Percentiles rank a stretch among this genome's conserved stretches.
Conservation (phyloP, 2,113 vertebrate species). For the Chlorodrepanis virens region DNA sequence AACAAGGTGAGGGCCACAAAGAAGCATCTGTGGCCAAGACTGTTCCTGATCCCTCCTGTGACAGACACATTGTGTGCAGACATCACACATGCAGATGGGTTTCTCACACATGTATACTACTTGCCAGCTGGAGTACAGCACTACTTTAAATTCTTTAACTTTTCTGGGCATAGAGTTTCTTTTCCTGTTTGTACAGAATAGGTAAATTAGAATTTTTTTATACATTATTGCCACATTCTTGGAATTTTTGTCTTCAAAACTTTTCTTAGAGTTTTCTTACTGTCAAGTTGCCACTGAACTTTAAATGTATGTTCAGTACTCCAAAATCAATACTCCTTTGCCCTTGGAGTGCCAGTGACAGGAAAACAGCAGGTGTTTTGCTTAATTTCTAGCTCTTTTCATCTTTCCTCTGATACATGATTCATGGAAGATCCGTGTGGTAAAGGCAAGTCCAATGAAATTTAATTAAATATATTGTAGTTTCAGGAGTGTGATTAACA, state of each 20-base stretch:
- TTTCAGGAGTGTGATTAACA: not conserved
- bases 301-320: not conserved
- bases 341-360: not conserved
- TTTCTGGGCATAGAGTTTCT: not conserved
- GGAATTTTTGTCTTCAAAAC: slow-evolving; percentile 3
- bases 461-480: not conserved
- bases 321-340: not conserved
- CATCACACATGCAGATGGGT: not conserved
- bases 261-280: not conserved
- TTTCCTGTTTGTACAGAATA: not conserved
- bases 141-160: not conserved
- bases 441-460: not conserved
- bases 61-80: not conserved
- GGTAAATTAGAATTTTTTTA: not conserved
- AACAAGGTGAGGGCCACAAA: slow-evolving; percentile 85
- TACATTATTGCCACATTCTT: not conserved
- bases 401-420: not conserved
- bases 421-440: not conserved
- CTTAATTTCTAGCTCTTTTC: not conserved
- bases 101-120: not conserved
- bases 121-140: not conserved
- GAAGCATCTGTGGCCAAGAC: not conserved
- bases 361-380: not conserved
- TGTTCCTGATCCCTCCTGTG: not conserved
- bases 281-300: not conserved